Evolutionary conservation across 2,113 vertebrate species (phyloP), one percentile per base, ranked within the genome.

Genomic region (Oenanthe oenanthe): DNA sequence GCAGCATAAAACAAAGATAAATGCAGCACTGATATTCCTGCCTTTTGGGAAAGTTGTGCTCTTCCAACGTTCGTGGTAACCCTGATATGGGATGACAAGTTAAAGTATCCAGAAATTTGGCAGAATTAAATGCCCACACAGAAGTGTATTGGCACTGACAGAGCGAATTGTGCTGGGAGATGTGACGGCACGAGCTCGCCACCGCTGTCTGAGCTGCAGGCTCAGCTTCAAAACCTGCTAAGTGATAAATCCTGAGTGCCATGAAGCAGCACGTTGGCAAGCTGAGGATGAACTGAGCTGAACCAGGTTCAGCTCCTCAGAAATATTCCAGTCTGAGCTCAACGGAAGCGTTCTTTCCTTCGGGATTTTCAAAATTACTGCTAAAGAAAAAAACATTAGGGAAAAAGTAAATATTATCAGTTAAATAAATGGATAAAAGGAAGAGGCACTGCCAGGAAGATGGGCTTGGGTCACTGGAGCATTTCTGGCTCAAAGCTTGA

Each of bases 1-100:
- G 89, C 71, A 92, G 38, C 68, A 54, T 89, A 88, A 65, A 77
- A 25, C 54, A 70, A 70, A 84, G 72, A 73, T 92, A 92, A 96
- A 90, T 3, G n/a, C 50, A 34, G 10, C 10, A 7, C 7, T 71
- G 50, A 12, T 57, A 42, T 34, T 85, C 34, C 62, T 85, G 58
- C 67, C 74, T 72, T 61, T 48, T 25, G 66, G 74, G 81, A 79
- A 62, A 54, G 29, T 61, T 66, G 20, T 68, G 10, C 70, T 90
- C 58, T 61, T 82, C 79, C 54, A 50, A 28, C 18, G 1, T 72
- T 72, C 58, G 32, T 21, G 62, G 48, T 67, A 78, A 62, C 42
- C 74, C 58, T 89, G 74, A 91, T 95, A 40, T 31, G 50, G 62
- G 62, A 79, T 62, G 84, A 68, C 66, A 89, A 79, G 70, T 51